These are phyloP conservation scores for Arvicanthis niloticus DNA, from an alignment of 2,113 vertebrate species.

Conservation along the genomic window DNA sequence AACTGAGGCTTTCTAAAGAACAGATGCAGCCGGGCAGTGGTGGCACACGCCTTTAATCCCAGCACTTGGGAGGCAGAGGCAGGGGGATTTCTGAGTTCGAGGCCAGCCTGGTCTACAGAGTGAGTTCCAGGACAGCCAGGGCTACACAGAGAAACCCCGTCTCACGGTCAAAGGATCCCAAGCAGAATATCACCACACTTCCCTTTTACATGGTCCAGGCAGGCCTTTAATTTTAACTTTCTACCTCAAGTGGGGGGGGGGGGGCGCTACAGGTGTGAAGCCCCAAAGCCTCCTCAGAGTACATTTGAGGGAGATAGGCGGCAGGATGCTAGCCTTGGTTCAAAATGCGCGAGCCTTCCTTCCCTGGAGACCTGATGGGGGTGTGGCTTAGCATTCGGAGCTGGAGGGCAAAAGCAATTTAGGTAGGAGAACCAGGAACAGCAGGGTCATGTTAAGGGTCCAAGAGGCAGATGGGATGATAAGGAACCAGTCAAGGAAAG, in stretches of 20 bases:
- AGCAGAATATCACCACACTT: not conserved
- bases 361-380: not conserved
- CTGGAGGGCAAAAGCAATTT: not conserved
- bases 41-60: no score
- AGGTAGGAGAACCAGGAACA: not conserved
- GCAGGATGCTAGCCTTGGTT: no score
- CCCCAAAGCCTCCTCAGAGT: no score
- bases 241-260: not conserved
- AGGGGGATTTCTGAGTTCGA: no score
- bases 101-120: no score
- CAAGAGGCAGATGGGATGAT: not conserved
- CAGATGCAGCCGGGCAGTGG: no score
- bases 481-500: not conserved
- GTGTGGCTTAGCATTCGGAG: not conserved
- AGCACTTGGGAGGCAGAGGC: no score
- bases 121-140: no score
- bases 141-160: no score
- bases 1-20: not conserved
- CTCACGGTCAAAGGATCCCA: not conserved
- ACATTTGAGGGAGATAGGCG: not conserved
- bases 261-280: not conserved
- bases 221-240: no score
- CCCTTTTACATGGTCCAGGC: not conserved
- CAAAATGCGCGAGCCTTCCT: not conserved
- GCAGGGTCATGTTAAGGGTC: not conserved